These are phyloP conservation scores for Apostichopus leukothele DNA, from an alignment of 53 echinoderm and acorn worm genomes.

Conservation along the genomic window DNA sequence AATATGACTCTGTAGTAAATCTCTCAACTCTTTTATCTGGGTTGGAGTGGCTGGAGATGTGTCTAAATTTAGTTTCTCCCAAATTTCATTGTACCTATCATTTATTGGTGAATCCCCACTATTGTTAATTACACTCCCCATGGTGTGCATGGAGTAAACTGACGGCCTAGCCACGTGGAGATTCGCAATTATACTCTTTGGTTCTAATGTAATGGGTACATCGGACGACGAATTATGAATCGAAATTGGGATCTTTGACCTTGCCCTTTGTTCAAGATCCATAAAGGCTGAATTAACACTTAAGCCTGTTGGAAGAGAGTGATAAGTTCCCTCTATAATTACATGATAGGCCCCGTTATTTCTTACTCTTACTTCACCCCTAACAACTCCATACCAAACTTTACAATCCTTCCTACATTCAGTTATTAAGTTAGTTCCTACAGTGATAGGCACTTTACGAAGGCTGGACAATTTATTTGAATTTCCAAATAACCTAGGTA, in stretches of 20 bases:
- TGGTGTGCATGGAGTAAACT: background rate
- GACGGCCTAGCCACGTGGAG: too few species aligned
- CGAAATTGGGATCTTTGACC: too few species aligned
- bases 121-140: background rate
- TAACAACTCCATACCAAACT: background rate
- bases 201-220: too few species aligned
- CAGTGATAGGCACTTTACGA: slow-evolving; percentile 11
- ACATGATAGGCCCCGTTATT: too few species aligned
- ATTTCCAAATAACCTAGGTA: slow-evolving; percentile 33
- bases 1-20: background rate
- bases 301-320: too few species aligned
- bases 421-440: slow-evolving; percentile 20
- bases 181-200: too few species aligned
- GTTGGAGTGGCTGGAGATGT: background rate
- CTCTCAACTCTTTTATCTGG: background rate
- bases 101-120: background rate
- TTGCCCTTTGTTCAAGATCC: too few species aligned
- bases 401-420: background rate
- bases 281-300: too few species aligned
- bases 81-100: background rate
- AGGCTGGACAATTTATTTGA: background rate
- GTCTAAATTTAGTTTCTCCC: background rate
- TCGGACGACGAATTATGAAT: too few species aligned
- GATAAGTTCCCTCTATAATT: too few species aligned
- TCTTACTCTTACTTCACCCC: too few species aligned